Evolutionary conservation across 2,888 invertebrate species (phyloP).

Genomic region (Agrochola lota): DNA sequence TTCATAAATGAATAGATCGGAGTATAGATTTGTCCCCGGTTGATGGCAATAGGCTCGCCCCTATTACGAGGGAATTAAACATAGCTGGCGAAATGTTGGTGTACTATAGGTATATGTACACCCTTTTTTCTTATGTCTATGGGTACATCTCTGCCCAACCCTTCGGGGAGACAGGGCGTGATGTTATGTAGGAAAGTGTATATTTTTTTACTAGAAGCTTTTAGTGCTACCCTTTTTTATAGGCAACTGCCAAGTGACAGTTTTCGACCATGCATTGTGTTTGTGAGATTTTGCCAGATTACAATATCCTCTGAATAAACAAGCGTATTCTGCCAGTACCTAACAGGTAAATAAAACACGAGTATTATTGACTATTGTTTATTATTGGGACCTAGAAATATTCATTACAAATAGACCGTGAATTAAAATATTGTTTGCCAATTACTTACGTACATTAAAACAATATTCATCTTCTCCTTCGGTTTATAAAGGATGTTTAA

Average conservation of each 20-base stretch:
- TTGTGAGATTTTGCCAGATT: neutral
- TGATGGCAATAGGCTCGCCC: no score
- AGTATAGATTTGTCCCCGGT: no score
- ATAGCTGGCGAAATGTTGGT: no score
- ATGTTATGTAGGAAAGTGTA: no score
- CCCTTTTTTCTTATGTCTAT: no score
- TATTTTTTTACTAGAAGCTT: no score
- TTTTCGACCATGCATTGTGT: neutral
- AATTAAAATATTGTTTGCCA: neutral
- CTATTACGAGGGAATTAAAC: no score
- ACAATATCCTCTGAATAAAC: neutral
- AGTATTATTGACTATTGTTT: conserved; percentile 13
- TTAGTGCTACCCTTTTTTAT: neutral
- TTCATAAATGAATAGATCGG: no score
- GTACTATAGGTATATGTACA: no score
- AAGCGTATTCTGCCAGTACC: neutral
- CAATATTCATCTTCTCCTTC: conserved; percentile 2
- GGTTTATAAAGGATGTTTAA: neutral
- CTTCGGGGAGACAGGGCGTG: no score
- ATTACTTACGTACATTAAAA: neutral
- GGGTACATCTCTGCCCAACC: no score
- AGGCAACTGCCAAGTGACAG: neutral
- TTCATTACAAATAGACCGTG: conserved; percentile 8
- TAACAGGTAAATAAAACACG: neutral
- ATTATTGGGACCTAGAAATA: conserved; percentile 12